phyloP scores from a whole-genome alignment of 1,140 invertebrate species.

The Hycleus cichorii region DNA sequence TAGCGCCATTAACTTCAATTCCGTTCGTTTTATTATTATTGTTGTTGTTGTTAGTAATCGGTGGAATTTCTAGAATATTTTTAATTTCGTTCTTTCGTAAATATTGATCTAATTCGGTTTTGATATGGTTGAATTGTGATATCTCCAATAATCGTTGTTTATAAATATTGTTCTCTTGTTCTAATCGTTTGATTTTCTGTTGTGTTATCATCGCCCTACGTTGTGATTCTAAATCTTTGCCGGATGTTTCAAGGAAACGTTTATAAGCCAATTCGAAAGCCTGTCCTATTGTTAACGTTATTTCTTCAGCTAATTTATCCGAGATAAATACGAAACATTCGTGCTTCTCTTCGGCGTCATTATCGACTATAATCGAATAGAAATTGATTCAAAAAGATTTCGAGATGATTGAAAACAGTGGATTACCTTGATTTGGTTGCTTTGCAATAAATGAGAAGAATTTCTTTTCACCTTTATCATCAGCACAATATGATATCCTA shows the following conservation, averaged over 20 bases:
- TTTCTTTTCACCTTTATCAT: conserved; percentile 95
- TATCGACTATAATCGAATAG: conserved; percentile 24
- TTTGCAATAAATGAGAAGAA: conserved; percentile 96
- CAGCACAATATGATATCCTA: conserved; percentile 95
- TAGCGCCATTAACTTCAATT: conserved; percentile 39
- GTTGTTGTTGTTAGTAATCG: conserved; percentile 3
- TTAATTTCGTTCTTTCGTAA: conserved; percentile 35
- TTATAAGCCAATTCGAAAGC: conserved; percentile 96
- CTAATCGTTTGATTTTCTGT: conserved; percentile 63
- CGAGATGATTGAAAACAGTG: neutral
- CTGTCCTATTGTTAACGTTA: conserved; percentile 93
- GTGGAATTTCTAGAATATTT: conserved; percentile 34
- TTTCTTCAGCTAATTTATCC: conserved; percentile 93
- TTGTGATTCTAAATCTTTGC: conserved; percentile 65
- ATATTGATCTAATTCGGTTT: conserved; percentile 36
- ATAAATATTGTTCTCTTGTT: conserved; percentile 63
- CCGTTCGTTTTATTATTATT: neutral
- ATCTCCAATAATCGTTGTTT: conserved; percentile 58
- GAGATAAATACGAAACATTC: conserved; percentile 95
- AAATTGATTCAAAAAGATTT: neutral
- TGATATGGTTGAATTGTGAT: conserved; percentile 38
- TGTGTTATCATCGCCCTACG: conserved; percentile 63
- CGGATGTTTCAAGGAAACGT: conserved; percentile 71
- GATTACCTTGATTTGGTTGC: conserved; percentile 43
- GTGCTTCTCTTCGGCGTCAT: conserved; percentile 61